These are phyloP conservation scores for Cheiracanthium punctorium DNA, from an alignment of 2,888 invertebrate genomes.

Conservation along the genomic window DNA sequence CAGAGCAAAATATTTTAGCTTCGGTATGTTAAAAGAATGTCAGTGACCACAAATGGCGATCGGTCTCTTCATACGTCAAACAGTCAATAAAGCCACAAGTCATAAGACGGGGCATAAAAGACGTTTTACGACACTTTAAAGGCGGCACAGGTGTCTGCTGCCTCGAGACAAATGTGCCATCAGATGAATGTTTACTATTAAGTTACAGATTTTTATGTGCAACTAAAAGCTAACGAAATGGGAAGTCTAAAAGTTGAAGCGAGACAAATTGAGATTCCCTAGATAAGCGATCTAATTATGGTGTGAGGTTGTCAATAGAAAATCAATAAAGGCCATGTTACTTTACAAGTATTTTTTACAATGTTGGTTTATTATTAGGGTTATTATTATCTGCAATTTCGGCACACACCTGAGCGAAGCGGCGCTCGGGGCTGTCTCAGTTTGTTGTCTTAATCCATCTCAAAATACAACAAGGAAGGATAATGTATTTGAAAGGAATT, in stretches of 20 bases:
- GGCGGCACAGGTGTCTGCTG: conserved; percentile 41
- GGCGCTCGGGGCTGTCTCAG: neutral
- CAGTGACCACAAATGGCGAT: neutral
- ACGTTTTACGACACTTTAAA: conserved; percentile 55
- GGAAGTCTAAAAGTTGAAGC: neutral
- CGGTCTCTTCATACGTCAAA: neutral
- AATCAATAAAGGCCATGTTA: neutral
- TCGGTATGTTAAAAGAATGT: no score
- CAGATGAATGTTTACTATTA: conserved; percentile 46
- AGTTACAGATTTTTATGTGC: neutral
- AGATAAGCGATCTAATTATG: conserved; percentile 1
- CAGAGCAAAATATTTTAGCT: no score
- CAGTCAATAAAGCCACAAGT: neutral
- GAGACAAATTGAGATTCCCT: neutral
- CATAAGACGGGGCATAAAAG: conserved; percentile 14
- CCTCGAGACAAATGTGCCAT: conserved; percentile 51
- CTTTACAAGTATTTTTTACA: neutral
- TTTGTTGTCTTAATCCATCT: neutral
- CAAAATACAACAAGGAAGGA: neutral
- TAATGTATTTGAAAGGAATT: neutral
- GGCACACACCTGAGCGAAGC: neutral
- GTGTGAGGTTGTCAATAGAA: neutral
- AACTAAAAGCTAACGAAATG: neutral
- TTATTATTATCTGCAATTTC: neutral
- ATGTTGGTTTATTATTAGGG: neutral